Conservation (phyloP, 2,113 vertebrate species). For the Tetrax tetrax region DNA sequence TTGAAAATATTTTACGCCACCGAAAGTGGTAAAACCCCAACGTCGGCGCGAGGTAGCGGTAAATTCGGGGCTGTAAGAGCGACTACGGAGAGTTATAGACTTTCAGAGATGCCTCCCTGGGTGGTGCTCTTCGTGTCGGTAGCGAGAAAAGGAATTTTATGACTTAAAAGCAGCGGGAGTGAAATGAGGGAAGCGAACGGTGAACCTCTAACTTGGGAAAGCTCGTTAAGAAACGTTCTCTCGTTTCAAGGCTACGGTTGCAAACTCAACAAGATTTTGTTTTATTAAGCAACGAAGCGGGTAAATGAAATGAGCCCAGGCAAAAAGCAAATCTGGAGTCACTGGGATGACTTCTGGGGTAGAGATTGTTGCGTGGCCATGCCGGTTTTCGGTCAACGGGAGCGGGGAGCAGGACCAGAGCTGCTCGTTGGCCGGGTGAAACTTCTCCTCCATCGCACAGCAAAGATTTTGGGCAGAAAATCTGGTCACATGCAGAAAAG, state of each 20-base stretch:
- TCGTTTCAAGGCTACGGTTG: neutral
- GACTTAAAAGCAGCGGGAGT: neutral
- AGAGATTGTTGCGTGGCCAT: rapidly evolving
- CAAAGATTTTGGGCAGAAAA: neutral
- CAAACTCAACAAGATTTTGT: neutral
- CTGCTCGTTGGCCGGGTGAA: neutral
- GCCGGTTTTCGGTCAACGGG: rapidly evolving
- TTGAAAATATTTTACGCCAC: neutral
- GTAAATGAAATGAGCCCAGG: too few relatives aligned
- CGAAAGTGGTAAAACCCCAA: neutral
- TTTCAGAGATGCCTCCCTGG: neutral
- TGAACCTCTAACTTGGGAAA: neutral
- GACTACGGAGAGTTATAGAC: neutral
- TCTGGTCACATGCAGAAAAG: neutral
- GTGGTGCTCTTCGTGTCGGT: neutral
- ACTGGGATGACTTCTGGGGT: rapidly evolving
- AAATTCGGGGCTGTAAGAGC: neutral
- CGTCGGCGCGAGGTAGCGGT: neutral
- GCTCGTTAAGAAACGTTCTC: neutral
- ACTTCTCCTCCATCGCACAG: neutral
- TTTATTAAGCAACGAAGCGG: neutral
- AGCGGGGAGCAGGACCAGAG: neutral
- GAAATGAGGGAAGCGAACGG: neutral
- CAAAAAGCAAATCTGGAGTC: neutral
- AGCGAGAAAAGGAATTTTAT: neutral